Evolutionary conservation across 1,140 invertebrate genomes (phyloP), one percentile per base, ranked within the genome.

Genomic region (Dreissena polymorpha): DNA sequence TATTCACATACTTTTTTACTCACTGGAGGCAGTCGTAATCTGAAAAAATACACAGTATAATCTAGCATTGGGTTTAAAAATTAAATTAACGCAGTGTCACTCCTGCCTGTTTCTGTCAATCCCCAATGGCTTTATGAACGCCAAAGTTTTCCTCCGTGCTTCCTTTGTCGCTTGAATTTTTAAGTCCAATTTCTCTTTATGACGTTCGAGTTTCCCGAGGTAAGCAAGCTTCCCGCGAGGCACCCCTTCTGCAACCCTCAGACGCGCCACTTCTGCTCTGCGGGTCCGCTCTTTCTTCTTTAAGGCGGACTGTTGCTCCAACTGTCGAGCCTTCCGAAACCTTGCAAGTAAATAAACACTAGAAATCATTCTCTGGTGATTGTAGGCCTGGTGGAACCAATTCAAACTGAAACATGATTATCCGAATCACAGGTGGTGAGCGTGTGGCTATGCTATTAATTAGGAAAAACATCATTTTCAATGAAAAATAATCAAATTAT

Each of bases 101-200:
- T 39, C 39, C 2, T 39, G 3, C 8, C 39, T 39, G 39, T 39
- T 8, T 39, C 39, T 8, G 39, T 39, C 39, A 39, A 2, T 39
- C 39, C 39, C 3, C 39, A 39, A 39, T 2, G 39, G 39, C 8
- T 39, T 39, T 39, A 39, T 39, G 39, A 39, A 39, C 39, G 39
- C 39, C 39, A 39, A 39, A 39, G 39, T 39, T 39, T 39, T 39
- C 8, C 71, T 50, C 27, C 57, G 53, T 25, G 16, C 8, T 57
- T 60, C 29, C 14, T 18, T 25, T 23, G 50, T 23, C 21, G 50
- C 51, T 10, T 27, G 50, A 8, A 75, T 65, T 21, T 65, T 71
- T 3, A 60, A 68, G 27, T 72, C 57, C 39, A 63, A 51, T 81
- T 72, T 72, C 16, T 71, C 27, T 29, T 71, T 81, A 39, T 81